A percentile compares a stretch with the other conserved stretches of the same genome.
Conservation (phyloP, 2,113 vertebrate species). For the Synchiropus splendidus region DNA sequence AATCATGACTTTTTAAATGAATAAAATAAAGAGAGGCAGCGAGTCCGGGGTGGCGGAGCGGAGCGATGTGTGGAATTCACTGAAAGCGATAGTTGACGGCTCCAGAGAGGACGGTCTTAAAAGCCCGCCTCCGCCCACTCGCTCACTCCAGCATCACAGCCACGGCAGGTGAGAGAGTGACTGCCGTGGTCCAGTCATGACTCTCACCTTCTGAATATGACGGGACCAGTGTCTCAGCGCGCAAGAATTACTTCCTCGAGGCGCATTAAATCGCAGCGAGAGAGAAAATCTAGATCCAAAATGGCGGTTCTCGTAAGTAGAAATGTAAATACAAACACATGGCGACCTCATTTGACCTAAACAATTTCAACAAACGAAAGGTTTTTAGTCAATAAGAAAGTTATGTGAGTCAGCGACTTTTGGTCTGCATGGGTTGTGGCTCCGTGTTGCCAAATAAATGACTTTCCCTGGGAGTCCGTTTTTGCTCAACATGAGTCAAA, state of each 20-base stretch:
- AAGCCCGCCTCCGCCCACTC: constrained; percentile 20
- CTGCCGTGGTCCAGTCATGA: constrained; percentile 10
- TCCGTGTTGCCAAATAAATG: not conserved
- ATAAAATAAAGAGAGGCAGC: not conserved
- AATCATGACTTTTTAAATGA: constrained; percentile 37
- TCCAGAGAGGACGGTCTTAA: constrained; percentile 3
- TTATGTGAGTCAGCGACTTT: too few relatives aligned
- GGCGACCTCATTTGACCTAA: too few relatives aligned
- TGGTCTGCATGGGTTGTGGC: too few relatives aligned
- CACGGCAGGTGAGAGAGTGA: not conserved
- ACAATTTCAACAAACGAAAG: too few relatives aligned
- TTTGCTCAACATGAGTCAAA: too few relatives aligned
- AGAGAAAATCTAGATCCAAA: too few relatives aligned
- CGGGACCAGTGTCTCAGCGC: not conserved
- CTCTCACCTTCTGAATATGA: not conserved
- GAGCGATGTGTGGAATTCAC: not conserved
- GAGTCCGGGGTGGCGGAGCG: not conserved
- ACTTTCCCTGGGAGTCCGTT: not conserved
- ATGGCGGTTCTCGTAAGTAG: too few relatives aligned
- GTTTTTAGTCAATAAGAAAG: too few relatives aligned
- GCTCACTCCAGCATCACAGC: not conserved
- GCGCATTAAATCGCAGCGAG: not conserved
- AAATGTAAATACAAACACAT: too few relatives aligned
- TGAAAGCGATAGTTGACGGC: not conserved
- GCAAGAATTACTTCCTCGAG: not conserved